Evolutionary conservation across 2,888 invertebrate genomes (phyloP).

Genomic region (Augochlorella aurata): DNA sequence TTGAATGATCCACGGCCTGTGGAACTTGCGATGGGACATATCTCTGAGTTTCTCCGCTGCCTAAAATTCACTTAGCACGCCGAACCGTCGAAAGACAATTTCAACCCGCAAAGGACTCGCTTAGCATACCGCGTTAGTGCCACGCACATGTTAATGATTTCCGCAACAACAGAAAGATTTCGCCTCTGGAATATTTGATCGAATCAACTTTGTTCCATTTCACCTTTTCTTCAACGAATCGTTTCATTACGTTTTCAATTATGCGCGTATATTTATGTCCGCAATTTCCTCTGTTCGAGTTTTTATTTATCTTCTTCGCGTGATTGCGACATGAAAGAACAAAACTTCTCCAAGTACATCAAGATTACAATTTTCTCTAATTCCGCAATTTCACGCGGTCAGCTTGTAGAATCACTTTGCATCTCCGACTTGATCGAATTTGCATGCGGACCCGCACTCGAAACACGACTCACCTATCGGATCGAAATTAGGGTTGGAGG

Average conservation of each 20-base stretch:
- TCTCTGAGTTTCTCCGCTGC: slow-evolving; percentile 36
- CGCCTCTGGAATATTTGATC: not conserved
- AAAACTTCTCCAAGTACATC: no score
- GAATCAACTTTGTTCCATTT: not conserved
- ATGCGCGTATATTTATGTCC: not conserved
- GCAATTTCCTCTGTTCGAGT: no score
- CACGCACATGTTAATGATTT: slow-evolving; percentile 1
- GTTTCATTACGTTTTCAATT: not conserved
- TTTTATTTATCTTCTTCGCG: no score
- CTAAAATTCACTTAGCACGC: slow-evolving; percentile 56
- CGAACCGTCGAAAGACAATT: slow-evolving; percentile 46
- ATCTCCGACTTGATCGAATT: not conserved
- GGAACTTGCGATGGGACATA: slow-evolving; percentile 53
- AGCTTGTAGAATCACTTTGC: slow-evolving; percentile 17
- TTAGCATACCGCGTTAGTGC: slow-evolving; percentile 19
- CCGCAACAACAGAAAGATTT: not conserved
- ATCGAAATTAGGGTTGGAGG: slow-evolving; percentile 26
- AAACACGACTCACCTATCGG: slow-evolving; percentile 22
- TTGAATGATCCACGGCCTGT: slow-evolving; percentile 64
- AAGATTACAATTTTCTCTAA: not conserved
- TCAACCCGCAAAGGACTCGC: slow-evolving; percentile 29
- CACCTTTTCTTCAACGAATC: not conserved
- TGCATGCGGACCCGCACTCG: slow-evolving; percentile 18
- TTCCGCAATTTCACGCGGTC: not conserved
- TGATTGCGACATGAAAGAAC: no score